Evolutionary conservation across 2,797 vertebrate species (phyloP).

Genomic region (Pantherophis vulpinus): DNA sequence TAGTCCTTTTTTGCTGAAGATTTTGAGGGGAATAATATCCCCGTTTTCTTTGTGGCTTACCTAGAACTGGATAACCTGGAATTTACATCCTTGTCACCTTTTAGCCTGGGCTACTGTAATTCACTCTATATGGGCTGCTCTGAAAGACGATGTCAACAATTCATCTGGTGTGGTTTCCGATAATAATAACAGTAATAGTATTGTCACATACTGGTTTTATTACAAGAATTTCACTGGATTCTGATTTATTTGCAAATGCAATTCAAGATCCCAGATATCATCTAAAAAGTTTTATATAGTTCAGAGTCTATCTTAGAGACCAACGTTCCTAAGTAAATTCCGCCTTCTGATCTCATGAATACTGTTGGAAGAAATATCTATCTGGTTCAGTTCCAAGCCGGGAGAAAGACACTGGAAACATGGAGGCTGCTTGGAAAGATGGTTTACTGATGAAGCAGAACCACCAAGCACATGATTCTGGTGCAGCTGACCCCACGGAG

Average conservation of each 20-base stretch:
- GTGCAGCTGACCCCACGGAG: no score
- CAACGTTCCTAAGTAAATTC: background rate
- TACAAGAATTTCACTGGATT: background rate
- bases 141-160: background rate
- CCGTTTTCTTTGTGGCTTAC: background rate
- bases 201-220: background rate
- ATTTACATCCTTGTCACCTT: background rate
- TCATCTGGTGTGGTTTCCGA: background rate
- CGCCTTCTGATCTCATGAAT: background rate
- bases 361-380: no score
- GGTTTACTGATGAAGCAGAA: no score
- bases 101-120: background rate
- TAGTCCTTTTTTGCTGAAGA: background rate
- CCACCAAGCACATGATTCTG: no score
- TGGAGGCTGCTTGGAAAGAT: no score
- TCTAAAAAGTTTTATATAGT: background rate
- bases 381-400: no score
- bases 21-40: background rate
- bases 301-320: background rate
- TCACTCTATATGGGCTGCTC: background rate
- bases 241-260: background rate
- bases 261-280: background rate
- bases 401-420: no score
- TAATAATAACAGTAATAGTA: background rate
- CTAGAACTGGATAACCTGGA: background rate